A percentile compares a stretch with the other conserved stretches of the same genome.
Conservation (phyloP, 2,113 vertebrate species). For the Menidia beryllina region DNA sequence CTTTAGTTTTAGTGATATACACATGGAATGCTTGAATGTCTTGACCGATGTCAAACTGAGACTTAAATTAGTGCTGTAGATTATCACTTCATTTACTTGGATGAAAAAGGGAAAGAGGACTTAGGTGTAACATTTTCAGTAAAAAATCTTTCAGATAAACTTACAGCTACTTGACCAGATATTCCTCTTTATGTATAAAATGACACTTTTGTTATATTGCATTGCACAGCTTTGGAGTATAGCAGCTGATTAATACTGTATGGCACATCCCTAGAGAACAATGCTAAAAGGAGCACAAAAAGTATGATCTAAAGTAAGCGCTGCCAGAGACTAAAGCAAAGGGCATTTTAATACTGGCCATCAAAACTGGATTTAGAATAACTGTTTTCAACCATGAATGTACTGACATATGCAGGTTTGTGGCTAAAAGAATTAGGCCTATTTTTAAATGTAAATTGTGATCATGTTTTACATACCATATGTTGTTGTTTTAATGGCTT, state of each 20-base stretch:
- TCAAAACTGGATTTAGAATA: not conserved
- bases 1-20: constrained; percentile 60
- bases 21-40: constrained; percentile 70
- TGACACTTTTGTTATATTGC: not conserved
- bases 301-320: constrained; percentile 10
- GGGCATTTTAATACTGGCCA: not conserved
- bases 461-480: not conserved
- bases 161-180: constrained; percentile 5
- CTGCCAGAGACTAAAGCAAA: constrained; percentile 4
- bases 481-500: not conserved
- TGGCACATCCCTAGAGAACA: not conserved
- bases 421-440: too few species aligned
- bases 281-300: constrained; percentile 4
- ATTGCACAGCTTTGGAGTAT: not conserved
- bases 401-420: too few species aligned
- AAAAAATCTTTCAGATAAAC: constrained; percentile 20
- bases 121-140: constrained; percentile 8
- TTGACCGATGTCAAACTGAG: constrained; percentile 53
- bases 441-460: not conserved
- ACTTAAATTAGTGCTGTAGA: constrained; percentile 67
- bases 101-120: constrained; percentile 19
- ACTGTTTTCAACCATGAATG: not conserved
- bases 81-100: constrained; percentile 46
- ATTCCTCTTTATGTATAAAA: constrained; percentile 14
- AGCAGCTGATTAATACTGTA: constrained; percentile 7